Evolutionary conservation across 2,888 invertebrate genomes (phyloP), one percentile per base, ranked within the genome.

Genomic region (Apocheima hispidaria): DNA sequence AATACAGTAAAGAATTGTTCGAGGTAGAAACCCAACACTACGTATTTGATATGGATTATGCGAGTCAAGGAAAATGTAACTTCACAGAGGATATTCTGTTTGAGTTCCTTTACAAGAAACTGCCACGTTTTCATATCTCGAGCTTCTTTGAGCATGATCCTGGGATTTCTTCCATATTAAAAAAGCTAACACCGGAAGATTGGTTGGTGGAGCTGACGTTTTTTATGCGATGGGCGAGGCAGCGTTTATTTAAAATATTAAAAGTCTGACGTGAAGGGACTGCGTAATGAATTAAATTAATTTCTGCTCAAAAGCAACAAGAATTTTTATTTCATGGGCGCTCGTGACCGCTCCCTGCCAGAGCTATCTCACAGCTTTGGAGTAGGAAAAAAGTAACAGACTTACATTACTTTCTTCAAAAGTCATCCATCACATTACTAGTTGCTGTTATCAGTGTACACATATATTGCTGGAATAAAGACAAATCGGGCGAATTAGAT

Each of bases 1-100:
- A 62, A 56, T 33, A 52, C 43, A 56, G 50, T 44, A 57, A 66
- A 62, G 61, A 23, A 52, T 59, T n/a, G 33, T 41, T 58, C 61
- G 58, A 51, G 48, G 49, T 53, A 60, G 35, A 57, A 65, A 51
- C 21, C 35, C 14, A 21, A 66, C 61, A 70, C 61, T 50, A 62
- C 67, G 64, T 73, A 68, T 77, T 75, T 73, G 65, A 75, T 75
- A 79, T 68, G 77, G 73, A 78, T 77, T 78, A 80, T 74, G 73
- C 69, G 73, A 79, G 75, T 75, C 71, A 74, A 75, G 69, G 74
- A 77, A 80, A 83, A 81, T 78, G 65, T 78, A 75, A 70, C 73
- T 75, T 70, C 65, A 63, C 41, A 51, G 68, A 61, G 60, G 65
- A 74, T 71, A 72, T 78, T 79, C 63, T 75, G 71, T 79, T 76